A percentile compares a stretch with the other conserved stretches of the same genome.
These are phyloP conservation scores for Enteromius fasciolatus DNA, from an alignment of 2,797 vertebrate species.

Conservation along the genomic window DNA sequence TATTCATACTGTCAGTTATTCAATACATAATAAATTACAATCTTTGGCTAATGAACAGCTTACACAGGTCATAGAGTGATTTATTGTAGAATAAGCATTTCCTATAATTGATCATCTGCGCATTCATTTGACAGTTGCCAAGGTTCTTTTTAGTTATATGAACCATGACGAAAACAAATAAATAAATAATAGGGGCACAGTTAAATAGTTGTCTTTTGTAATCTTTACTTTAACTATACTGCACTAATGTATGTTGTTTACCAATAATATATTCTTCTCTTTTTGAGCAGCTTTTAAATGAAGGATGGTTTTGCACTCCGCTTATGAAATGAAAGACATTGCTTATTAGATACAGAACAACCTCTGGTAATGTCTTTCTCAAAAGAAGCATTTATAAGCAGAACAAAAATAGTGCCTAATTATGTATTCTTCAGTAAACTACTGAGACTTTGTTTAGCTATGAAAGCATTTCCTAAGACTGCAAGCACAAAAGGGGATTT, in stretches of 20 bases:
- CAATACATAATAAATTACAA: slow-evolving; percentile 58
- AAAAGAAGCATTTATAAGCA: slow-evolving; percentile 12
- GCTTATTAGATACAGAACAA: background rate
- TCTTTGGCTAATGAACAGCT: slow-evolving; percentile 59
- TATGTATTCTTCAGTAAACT: slow-evolving; percentile 17
- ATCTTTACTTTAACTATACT: background rate
- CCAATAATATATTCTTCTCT: background rate
- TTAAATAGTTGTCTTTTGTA: background rate
- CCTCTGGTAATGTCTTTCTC: slow-evolving; percentile 2
- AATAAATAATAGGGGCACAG: background rate
- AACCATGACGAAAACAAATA: background rate
- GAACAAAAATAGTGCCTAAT: slow-evolving; percentile 33
- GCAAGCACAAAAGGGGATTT: slow-evolving; percentile 5
- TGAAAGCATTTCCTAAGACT: slow-evolving; percentile 24
- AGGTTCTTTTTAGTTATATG: background rate
- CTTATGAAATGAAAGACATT: slow-evolving; percentile 8
- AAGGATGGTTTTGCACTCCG: background rate
- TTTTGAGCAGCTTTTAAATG: background rate
- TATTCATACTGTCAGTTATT: slow-evolving; percentile 59
- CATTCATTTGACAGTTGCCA: slow-evolving; percentile 8
- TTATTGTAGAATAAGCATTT: slow-evolving; percentile 38
- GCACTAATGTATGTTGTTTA: slow-evolving; percentile 9
- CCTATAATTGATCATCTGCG: slow-evolving; percentile 8
- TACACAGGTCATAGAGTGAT: slow-evolving; percentile 65
- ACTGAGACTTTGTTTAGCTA: background rate